Percentiles rank a stretch among this genome's conserved stretches.
phyloP scores from a whole-genome alignment of 1,140 invertebrate genomes.

The Steinernema feltiae region DNA sequence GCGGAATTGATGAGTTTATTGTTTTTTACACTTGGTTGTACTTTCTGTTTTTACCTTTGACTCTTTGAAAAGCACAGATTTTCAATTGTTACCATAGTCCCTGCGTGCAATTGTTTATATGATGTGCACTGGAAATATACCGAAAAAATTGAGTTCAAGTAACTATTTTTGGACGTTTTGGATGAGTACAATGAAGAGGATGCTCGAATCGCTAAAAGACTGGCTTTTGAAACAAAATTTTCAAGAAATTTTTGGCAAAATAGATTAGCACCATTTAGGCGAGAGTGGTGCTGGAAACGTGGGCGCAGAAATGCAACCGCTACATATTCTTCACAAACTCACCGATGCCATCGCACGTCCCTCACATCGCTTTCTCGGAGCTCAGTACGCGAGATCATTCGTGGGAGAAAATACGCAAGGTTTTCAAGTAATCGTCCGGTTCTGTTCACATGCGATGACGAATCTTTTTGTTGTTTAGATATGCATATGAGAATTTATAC shows the following conservation, averaged over 20 bases:
- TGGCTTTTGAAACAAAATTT: not conserved
- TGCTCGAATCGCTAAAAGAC: not conserved
- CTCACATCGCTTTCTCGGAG: constrained; percentile 27
- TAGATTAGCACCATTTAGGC: constrained; percentile 18
- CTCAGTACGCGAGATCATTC: constrained; percentile 27
- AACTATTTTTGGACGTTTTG: not conserved
- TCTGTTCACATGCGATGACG: not conserved
- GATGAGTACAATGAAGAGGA: too few relatives aligned
- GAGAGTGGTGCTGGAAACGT: constrained; percentile 30
- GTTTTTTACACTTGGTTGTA: not conserved
- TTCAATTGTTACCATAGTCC: not conserved
- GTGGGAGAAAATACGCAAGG: constrained; percentile 33
- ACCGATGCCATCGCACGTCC: constrained; percentile 25
- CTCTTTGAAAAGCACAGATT: not conserved
- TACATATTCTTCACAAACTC: constrained; percentile 37
- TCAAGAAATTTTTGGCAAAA: not conserved
- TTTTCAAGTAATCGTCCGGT: constrained; percentile 22
- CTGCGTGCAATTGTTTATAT: too few relatives aligned
- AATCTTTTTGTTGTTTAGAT: constrained; percentile 20
- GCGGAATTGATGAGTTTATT: too few relatives aligned
- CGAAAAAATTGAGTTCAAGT: too few relatives aligned
- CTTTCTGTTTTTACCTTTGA: not conserved
- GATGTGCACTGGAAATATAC: too few relatives aligned
- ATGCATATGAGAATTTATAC: constrained; percentile 18
- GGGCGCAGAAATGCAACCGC: constrained; percentile 31